Percentiles rank a stretch among this genome's conserved stretches.
phyloP scores from a whole-genome alignment of 2,797 vertebrate genomes.

The Pogoniulus pusillus region DNA sequence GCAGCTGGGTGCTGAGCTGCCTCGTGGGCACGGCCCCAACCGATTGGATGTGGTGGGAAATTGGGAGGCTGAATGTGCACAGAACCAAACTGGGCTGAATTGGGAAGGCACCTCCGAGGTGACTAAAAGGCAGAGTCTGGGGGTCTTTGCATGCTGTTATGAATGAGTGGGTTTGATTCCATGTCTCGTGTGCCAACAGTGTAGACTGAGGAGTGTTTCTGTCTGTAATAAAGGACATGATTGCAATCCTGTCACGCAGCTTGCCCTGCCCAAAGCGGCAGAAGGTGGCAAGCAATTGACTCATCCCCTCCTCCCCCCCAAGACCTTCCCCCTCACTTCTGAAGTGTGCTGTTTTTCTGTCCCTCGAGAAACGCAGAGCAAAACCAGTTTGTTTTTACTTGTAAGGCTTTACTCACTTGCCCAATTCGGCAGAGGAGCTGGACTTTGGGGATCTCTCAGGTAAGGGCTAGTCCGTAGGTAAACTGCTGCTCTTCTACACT shows the following conservation, averaged over 20 bases:
- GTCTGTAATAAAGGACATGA: constrained; percentile 38
- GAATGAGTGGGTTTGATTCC: constrained; percentile 71
- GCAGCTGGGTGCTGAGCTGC: not conserved
- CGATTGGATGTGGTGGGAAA: constrained; percentile 31
- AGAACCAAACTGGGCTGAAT: constrained; percentile 16
- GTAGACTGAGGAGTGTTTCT: constrained; percentile 72
- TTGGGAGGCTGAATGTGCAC: not conserved
- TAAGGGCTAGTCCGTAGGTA: constrained; percentile 81
- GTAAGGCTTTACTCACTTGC: constrained; percentile 86
- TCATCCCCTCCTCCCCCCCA: not conserved
- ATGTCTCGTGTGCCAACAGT: constrained; percentile 70
- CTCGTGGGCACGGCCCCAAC: constrained; percentile 34
- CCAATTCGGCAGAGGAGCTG: constrained; percentile 84
- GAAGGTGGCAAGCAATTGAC: constrained; percentile 67
- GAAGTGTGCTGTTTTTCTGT: constrained; percentile 81
- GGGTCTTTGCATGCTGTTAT: constrained; percentile 75
- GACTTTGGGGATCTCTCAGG: constrained; percentile 83
- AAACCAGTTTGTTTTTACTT: constrained; percentile 83
- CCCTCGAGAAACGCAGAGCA: constrained; percentile 78
- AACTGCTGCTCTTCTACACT: constrained; percentile 60
- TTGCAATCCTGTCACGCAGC: constrained; percentile 41
- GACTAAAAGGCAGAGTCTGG: not conserved
- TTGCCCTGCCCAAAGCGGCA: constrained; percentile 50
- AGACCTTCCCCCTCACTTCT: constrained; percentile 71
- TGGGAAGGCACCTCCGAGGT: not conserved